Evolutionary conservation across 2,113 vertebrate genomes (phyloP), one percentile per base, ranked within the genome.

Genomic region (Leiothrix lutea): DNA sequence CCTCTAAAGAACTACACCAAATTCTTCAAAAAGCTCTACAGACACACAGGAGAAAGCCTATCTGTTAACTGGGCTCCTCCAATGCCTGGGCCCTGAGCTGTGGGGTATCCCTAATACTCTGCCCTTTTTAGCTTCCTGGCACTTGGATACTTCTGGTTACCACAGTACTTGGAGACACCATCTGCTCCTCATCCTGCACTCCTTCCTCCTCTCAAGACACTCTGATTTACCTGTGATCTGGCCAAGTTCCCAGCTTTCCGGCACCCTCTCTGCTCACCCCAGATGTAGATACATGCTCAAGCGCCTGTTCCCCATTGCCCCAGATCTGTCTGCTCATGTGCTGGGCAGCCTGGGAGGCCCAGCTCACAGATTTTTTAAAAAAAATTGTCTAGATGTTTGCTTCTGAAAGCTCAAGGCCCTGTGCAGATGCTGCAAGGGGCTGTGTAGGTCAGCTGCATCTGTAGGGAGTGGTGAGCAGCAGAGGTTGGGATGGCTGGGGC

Each of bases 311-410:
- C 13, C 40, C 1, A 1, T 72, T 44, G 40, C 16, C 17, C n/a
- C 19, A 4, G 15, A 18, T 48, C 25, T 48, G 47, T 74, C 26
- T 66, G 45, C n/a, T 28, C 24, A 5, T 0, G 0, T 20, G 44
- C 64, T 25, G 24, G n/a, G 35, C 31, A 35, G 57, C 35, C 36
- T 13, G 7, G 21, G 18, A 65, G 61, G 20, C 21, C n/a, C 38
- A 20, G 36, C 25, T 69, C 16, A 16, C 1, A 15, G 54, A 8
- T 18, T 79, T 42, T 14, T 8, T 33, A 28, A 42, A n/a, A 60
- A 56, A 9, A 11, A 20, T 65, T 13, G 8, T 67, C 35, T 10
- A 19, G 9, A 44, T 11, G 18, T 21, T 12, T 6, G 3, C 33
- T 35, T 69, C 16, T 9, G 50, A 44, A 67, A 73, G 38, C 0